Base-by-base conservation (phyloP, 2,113 vertebrate species). In the Nothocercus nigrocapillus region DNA sequence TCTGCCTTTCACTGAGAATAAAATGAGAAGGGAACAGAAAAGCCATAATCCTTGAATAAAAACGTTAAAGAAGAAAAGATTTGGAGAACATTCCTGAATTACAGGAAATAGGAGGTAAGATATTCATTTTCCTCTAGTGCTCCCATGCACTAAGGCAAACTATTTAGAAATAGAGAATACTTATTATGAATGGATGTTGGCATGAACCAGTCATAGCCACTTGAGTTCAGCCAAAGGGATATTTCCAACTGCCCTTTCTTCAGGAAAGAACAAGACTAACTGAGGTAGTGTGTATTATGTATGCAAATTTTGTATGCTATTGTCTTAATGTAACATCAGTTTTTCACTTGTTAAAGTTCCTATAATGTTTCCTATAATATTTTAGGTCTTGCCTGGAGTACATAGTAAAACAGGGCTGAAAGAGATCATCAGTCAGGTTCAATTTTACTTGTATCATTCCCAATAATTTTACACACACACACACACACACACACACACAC, bases 1-100 rank as follows among this genome's bases (percentile, higher is more conserved):
- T 93, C 97, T 95, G 34, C 95, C 97, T 96, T 93, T 97, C 93
- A 97, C 98, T 98, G 96, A 89, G 34, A 96, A 89, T 32, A 83
- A 73, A 94, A 96, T 69, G 61, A 88, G 56, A 96, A 96, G 88
- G 69, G 40, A 45, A 78, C 79, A 81, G 45, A 89, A 89, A 93
- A 88, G 51, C 53, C 47, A 40, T n/a, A 69, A 30, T 6, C 28
- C 32, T 42, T 25, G 42, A 9, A 62, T 51, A 56, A 83, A 75
- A 81, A 66, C 3, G 5, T n/a, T 62, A 45, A 30, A 30, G 45
- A 56, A 69, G 3, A 67, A 88, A 85, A 81, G 3, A 1, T 58
- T 88, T 77, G n/a, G 56, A 77, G 82, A 91, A 49, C 49, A 49
- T 49, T 49, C 49, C 21, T 24, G 8, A 92, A 47, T 27, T 13